Evolutionary conservation across 2,888 invertebrate genomes (phyloP).

Genomic region (Sminthurinus aureus): DNA sequence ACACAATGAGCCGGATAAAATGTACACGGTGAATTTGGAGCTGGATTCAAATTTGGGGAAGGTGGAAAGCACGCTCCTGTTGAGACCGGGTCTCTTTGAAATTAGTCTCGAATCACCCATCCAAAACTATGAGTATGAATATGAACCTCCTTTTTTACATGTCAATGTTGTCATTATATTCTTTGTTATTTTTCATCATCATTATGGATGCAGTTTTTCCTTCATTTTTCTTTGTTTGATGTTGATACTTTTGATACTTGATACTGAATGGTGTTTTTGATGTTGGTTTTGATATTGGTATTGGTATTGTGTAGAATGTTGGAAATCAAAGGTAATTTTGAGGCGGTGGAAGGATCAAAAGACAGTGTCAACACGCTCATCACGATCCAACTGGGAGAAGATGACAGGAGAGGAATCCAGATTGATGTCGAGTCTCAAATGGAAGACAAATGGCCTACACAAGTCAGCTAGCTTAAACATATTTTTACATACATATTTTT

Average conservation of each 20-base stretch:
- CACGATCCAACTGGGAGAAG: slow-evolving; percentile 45
- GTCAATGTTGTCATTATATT: not conserved
- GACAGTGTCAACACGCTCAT: slow-evolving; percentile 45
- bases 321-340: slow-evolving; percentile 24
- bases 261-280: not conserved
- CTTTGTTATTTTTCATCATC: slow-evolving; percentile 32
- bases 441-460: slow-evolving; percentile 52
- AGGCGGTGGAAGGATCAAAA: slow-evolving; percentile 30
- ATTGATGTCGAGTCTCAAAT: slow-evolving; percentile 53
- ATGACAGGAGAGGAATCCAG: slow-evolving; percentile 44
- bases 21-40: slow-evolving; percentile 53
- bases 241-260: not conserved
- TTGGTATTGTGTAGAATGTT: slow-evolving; percentile 19
- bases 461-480: slow-evolving; percentile 40
- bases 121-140: slow-evolving; percentile 49
- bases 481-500: too few species aligned
- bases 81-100: slow-evolving; percentile 51
- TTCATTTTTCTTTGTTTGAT: slow-evolving; percentile 46
- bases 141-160: not conserved
- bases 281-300: not conserved
- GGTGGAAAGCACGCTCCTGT: slow-evolving; percentile 49
- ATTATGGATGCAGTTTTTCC: slow-evolving; percentile 16
- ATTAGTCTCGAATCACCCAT: slow-evolving; percentile 56
- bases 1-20: slow-evolving; percentile 51
- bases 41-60: slow-evolving; percentile 54